Base-by-base conservation (phyloP, 2,888 invertebrate species). In the Tenthredo livida region DNA sequence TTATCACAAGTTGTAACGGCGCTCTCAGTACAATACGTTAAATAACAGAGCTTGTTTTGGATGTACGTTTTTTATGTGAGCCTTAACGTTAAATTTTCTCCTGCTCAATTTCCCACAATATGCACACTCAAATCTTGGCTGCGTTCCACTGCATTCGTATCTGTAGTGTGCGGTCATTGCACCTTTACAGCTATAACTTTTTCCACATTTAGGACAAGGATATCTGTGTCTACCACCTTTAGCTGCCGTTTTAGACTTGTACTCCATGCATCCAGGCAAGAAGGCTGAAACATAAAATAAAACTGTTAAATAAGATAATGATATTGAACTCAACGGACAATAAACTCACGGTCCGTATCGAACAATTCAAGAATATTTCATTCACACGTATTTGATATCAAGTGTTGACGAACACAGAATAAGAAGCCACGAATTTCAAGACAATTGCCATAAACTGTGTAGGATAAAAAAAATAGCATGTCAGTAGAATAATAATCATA, bases 81-180 rank as follows among this genome's bases (percentile, higher is more conserved):
- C 90, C 86, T 91, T 91, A 4, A 93, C 88, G 86, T 92, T 92
- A 86, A 91, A 92, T 85, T 91, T 92, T 85, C 92, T 92, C 86
- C 91, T 91, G 86, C 90, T 92, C 40, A 91, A 88, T 70, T 92
- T 92, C 9, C 91, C 91, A 86, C 94, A 94, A 84, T 92, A 92
- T 0, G 92, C 91, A 50, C 94, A 94, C 82, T 92, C 90, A 86
- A 93, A 91, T 10, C 92, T 88, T 7, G 92, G 91, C 25, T 89
- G 90, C 75, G 92, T 92, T 40, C 93, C 93, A 47, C 50, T 58
- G 86, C 94, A 94, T 85, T 93, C 94, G 85, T 93, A 92, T 85
- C 92, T 93, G 87, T 90, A 90, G 87, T 94, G 94, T 12, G 92
- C 90, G 40, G 89, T 90, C 47, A 92, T 88, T 12, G 90, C 90